phyloP scores from a whole-genome alignment of 1,140 invertebrate species.

The Penaeus japonicus region DNA sequence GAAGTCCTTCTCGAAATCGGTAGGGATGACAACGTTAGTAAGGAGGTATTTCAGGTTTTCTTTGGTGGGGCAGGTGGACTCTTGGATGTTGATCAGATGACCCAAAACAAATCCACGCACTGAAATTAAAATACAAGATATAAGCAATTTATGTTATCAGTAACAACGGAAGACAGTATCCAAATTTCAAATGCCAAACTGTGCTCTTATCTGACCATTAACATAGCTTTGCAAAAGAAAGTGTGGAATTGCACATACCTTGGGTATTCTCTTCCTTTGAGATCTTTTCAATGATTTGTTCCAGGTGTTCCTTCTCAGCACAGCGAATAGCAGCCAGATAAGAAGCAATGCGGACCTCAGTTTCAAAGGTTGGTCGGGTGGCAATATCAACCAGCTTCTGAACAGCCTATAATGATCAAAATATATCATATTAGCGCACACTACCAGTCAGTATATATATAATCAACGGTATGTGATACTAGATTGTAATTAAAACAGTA shows the following conservation, averaged over 20 bases:
- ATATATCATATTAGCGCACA: background rate
- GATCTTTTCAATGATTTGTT: constrained; percentile 11
- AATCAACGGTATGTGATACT: background rate
- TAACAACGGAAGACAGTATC: background rate
- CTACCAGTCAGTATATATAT: background rate
- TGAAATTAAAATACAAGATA: background rate
- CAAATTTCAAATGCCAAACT: background rate
- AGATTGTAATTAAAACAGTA: background rate
- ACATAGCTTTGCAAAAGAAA: background rate
- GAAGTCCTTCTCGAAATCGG: constrained; percentile 16
- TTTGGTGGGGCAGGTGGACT: background rate
- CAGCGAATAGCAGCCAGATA: constrained; percentile 31
- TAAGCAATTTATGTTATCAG: background rate
- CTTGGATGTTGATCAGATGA: background rate
- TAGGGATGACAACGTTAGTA: background rate
- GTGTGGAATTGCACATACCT: background rate
- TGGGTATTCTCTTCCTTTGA: constrained; percentile 35
- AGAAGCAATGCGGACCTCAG: constrained; percentile 38
- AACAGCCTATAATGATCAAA: background rate
- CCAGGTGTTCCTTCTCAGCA: constrained; percentile 30
- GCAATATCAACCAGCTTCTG: background rate
- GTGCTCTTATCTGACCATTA: too few species aligned
- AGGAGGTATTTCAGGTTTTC: background rate
- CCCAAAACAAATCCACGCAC: background rate
- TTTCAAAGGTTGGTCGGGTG: background rate